Base-by-base conservation (phyloP, 2,888 invertebrate genomes). In the Orthosia gothica region DNA sequence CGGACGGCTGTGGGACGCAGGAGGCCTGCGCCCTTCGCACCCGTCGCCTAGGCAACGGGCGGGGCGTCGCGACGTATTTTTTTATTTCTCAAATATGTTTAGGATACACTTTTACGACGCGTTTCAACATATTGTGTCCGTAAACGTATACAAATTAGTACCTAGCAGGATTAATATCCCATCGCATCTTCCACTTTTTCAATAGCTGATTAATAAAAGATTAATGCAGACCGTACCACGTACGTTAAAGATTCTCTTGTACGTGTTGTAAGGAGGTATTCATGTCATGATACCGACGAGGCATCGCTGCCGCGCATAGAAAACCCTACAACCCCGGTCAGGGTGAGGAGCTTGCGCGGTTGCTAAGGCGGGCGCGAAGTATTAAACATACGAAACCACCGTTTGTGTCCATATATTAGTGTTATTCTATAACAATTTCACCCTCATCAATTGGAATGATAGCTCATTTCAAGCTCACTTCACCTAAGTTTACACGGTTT, bases 201-300 rank as follows among this genome's bases (percentile, higher is more conserved):
- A 65, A 62, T 76, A 55, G 40, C 50, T 55, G 23, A 61, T 59
- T 66, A 47, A 40, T 12, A 55, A 79, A 79, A 79, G 45, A 69
- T 77, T 82, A 70, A 82, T 79, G 58, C 66, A 40, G 32, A 12
- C 62, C 83, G 49, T 66, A 76, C 61, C 52, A 59, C 52, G 26
- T 59, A 71, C 26, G 54, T 62, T 83, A 83, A 83, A 83, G 79
- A 63, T 72, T 79, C 63, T 72, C 32, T 80, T 79, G 63, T 71
- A 63, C 79, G 54, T 59, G 50, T 50, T 79, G 54, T 79, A 79
- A 67, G 49, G 47, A 63, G 82, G 79, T 58, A 79, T 79, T 79
- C 83, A 82, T 59, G 79, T 64, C 63, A 26, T 59, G 63, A 77
- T 82, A 58, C 61, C 40, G 26, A 54, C 57, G 47, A 40, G 65